phyloP scores from a whole-genome alignment of 2,797 vertebrate species.

The Sebastes itinus region DNA sequence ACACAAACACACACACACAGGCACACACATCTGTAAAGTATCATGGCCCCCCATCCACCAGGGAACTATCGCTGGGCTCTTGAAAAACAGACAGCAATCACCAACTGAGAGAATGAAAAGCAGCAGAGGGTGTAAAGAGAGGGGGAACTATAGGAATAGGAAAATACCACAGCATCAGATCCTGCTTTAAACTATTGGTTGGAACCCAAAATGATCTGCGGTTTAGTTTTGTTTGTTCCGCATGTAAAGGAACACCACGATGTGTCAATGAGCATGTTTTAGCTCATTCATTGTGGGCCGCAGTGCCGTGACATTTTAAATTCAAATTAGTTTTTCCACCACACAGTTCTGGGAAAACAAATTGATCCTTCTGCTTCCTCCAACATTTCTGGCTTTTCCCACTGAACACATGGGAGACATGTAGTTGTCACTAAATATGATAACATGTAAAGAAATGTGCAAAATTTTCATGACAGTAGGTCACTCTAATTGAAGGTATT shows the following conservation, averaged over 20 bases:
- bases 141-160: constrained; percentile 29
- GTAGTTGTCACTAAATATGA: neutral
- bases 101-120: constrained; percentile 57
- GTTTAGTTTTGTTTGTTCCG: constrained; percentile 16
- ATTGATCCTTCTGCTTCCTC: neutral
- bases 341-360: constrained; percentile 1
- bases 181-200: constrained; percentile 35
- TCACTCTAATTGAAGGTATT: neutral
- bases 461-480: neutral
- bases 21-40: constrained; percentile 67
- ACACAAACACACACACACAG: constrained; percentile 18
- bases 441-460: neutral
- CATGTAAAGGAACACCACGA: constrained; percentile 21
- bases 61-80: constrained; percentile 46
- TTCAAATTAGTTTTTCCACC: neutral
- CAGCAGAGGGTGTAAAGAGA: constrained; percentile 65
- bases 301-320: neutral
- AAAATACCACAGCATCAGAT: constrained; percentile 46
- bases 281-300: neutral
- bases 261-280: constrained; percentile 25
- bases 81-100: constrained; percentile 70
- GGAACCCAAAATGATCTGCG: constrained; percentile 22
- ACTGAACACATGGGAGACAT: neutral
- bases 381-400: neutral
- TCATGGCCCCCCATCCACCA: constrained; percentile 47